Base-by-base conservation (phyloP, 1,140 invertebrate species). In the Solen grandis region DNA sequence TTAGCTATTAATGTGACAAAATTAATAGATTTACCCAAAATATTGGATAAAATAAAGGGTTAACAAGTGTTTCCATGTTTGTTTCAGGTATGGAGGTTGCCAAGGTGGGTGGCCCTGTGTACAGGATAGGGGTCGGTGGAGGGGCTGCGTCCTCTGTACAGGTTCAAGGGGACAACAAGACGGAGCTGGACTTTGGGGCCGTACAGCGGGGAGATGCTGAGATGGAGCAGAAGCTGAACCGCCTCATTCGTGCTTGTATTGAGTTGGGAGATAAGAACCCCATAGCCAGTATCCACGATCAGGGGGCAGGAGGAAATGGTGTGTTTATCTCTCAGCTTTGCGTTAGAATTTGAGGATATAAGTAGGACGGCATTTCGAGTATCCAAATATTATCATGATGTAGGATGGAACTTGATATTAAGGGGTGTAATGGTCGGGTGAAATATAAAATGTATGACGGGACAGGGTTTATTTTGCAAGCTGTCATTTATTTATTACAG, bases 131-230 rank as follows among this genome's bases (percentile, higher is more conserved):
- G 13, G 97, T 99, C 5, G 98, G 98, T 19, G 98, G 98, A 50
- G 98, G 98, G 35, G 96, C 98, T 0, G 98, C 98, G 0, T 98
- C 97, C 83, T 99, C 98, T 0, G 96, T 99, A n/a, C 95, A 97
- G 68, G 96, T 97, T 3, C 96, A 96, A 87, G 97, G 95, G 55
- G 96, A 97, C 76, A 96, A 97, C 85, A 95, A 96, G 86, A 77
- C 95, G 1, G 96, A 97, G 76, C 90, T 99, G 5, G 98, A 99
- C 92, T 99, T 98, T 88, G 97, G 96, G 86, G 98, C 98, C 3
- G 98, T 99, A 0, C 98, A 99, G 93, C 94, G 98, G 92, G 97
- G 98, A 46, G 98, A 99, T 94, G 96, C 98, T 1, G 98, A 99
- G 94, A 99, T 99, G 98, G 98, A 99, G 85, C 97, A 99, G 88